Evolutionary conservation across 2,113 vertebrate species (phyloP).

Genomic region (Pterocles orientalis): DNA sequence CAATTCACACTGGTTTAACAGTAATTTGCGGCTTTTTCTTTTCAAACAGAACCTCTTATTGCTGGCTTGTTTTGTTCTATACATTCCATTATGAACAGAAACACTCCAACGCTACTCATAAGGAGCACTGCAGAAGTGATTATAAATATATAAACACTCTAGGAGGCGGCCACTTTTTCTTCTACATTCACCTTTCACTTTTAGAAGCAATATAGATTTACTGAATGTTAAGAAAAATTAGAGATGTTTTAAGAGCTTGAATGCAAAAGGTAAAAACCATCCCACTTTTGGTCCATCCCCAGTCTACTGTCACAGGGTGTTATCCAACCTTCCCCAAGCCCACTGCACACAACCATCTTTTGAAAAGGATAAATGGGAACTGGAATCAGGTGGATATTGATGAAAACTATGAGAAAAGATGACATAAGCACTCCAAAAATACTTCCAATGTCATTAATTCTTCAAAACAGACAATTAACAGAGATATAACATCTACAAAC

Average conservation of each 20-base stretch:
- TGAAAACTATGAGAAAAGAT: not conserved
- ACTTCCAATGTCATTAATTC: not conserved
- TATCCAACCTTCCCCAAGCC: not conserved
- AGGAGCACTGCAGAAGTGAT: not conserved
- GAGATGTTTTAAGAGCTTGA: not conserved
- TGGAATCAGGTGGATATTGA: not conserved
- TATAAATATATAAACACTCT: not conserved
- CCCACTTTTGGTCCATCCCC: not conserved
- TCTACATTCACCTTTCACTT: not conserved
- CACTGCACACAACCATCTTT: not conserved
- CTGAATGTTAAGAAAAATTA: not conserved
- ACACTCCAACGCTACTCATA: not conserved
- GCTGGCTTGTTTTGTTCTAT: not conserved
- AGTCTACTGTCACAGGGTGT: not conserved
- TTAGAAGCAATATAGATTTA: not conserved
- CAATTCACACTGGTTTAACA: not conserved
- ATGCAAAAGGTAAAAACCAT: not conserved
- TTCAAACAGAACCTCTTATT: not conserved
- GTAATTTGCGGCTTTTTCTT: not conserved
- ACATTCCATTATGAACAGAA: not conserved
- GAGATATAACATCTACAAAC: not conserved
- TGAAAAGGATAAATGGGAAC: not conserved
- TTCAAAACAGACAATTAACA: not conserved
- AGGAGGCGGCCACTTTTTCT: not conserved
- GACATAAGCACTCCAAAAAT: not conserved